phyloP scores from a whole-genome alignment of 2,888 invertebrate species.

The Kryphioiulus occultus region DNA sequence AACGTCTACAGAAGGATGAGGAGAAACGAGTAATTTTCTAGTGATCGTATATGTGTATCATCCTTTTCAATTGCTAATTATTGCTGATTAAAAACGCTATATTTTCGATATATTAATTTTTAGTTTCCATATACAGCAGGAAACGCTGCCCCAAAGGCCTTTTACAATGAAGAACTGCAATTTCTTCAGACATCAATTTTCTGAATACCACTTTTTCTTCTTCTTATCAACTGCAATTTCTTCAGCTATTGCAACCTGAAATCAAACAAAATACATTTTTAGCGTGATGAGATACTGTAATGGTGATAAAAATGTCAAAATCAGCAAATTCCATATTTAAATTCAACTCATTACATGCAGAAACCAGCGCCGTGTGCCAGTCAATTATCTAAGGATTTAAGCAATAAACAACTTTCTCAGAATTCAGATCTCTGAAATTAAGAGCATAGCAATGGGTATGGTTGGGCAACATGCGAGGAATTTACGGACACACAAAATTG shows the following conservation, averaged over 20 bases:
- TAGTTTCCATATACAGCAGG: not conserved
- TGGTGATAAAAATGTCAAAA: not conserved
- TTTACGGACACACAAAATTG: too few species aligned
- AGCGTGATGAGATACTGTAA: not conserved
- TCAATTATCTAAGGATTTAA: too few species aligned
- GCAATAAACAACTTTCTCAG: too few species aligned
- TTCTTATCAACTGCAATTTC: not conserved
- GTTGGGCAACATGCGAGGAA: too few species aligned
- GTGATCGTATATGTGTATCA: constrained; percentile 18
- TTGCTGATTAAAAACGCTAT: not conserved
- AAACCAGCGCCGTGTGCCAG: too few species aligned
- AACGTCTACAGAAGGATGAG: not conserved
- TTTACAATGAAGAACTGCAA: not conserved
- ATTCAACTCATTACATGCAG: too few species aligned
- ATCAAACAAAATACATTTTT: not conserved
- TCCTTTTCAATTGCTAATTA: not conserved
- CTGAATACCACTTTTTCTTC: too few species aligned
- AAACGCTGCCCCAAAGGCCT: constrained; percentile 17
- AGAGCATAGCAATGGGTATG: too few species aligned
- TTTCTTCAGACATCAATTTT: not conserved
- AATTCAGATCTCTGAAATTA: too few species aligned
- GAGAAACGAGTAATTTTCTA: not conserved
- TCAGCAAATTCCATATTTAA: not conserved
- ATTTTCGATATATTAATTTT: constrained; percentile 18
- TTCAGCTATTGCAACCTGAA: not conserved